A percentile compares a stretch with the other conserved stretches of the same genome.
Conservation (phyloP, 2,113 vertebrate species). For the Bubo bubo region DNA sequence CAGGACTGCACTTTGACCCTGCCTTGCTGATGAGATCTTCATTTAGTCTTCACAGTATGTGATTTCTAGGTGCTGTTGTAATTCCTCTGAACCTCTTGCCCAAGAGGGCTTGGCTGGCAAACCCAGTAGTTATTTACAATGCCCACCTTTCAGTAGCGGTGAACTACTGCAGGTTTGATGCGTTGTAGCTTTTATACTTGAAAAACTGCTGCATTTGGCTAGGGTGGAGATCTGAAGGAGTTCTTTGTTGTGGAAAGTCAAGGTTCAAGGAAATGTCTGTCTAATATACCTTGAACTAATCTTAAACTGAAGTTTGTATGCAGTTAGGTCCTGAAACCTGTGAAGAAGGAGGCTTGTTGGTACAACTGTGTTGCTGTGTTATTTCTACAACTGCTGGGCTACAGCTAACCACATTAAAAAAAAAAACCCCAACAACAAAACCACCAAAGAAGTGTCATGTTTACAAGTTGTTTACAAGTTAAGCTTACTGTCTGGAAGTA, state of each 20-base stretch:
- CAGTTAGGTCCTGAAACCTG: not conserved
- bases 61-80: not conserved
- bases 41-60: not conserved
- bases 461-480: not conserved
- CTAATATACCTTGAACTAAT: not conserved
- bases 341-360: not conserved
- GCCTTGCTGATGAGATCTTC: not conserved
- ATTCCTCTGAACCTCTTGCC: not conserved
- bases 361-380: not conserved
- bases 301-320: not conserved
- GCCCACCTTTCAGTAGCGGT: not conserved
- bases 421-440: not conserved
- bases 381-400: not conserved
- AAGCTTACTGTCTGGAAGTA: not conserved
- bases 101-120: not conserved
- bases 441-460: not conserved
- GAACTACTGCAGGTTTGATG: not conserved
- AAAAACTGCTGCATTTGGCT: not conserved
- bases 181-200: not conserved
- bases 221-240: not conserved
- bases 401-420: accelerated
- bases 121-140: not conserved
- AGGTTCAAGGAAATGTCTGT: not conserved
- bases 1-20: not conserved
- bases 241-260: not conserved